Conservation (phyloP, 2,113 vertebrate species). For the Melierax canorus region DNA sequence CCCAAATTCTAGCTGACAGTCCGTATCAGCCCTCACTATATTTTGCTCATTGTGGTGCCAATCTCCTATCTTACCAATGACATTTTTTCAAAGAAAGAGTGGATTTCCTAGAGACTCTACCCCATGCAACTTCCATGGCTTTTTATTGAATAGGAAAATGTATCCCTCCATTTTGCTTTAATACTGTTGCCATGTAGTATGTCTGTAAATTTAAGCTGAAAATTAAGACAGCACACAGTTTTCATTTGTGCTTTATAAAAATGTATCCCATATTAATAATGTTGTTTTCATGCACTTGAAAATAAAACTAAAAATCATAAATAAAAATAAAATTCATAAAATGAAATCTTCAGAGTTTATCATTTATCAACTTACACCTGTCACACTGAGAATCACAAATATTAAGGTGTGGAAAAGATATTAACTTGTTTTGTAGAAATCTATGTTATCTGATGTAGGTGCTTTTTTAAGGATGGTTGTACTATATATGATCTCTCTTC, state of each 20-base stretch:
- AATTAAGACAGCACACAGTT: slow-evolving; percentile 78
- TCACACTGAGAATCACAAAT: background rate
- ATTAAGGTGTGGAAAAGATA: background rate
- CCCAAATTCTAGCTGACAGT: slow-evolving; percentile 99
- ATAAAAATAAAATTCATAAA: background rate
- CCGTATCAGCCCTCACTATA: slow-evolving; percentile 98
- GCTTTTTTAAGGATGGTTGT: background rate
- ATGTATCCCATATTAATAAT: background rate
- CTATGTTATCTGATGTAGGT: background rate
- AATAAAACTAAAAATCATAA: background rate
- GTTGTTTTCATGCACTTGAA: background rate
- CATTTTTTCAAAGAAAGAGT: slow-evolving; percentile 99
- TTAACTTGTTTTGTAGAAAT: background rate
- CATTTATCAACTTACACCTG: background rate
- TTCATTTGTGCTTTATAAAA: slow-evolving; percentile 53
- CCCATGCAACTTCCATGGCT: slow-evolving; percentile 95
- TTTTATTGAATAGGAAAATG: slow-evolving; percentile 87
- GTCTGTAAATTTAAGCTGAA: slow-evolving; percentile 75
- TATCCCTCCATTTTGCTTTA: slow-evolving; percentile 84
- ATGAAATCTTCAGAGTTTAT: background rate
- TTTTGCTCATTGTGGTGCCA: slow-evolving; percentile 98
- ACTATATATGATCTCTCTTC: background rate
- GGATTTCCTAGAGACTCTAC: slow-evolving; percentile 99
- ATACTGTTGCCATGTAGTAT: slow-evolving; percentile 77
- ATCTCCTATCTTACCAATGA: slow-evolving; percentile 98